phyloP scores from a whole-genome alignment of 1,140 invertebrate genomes.

The Homarus americanus region DNA sequence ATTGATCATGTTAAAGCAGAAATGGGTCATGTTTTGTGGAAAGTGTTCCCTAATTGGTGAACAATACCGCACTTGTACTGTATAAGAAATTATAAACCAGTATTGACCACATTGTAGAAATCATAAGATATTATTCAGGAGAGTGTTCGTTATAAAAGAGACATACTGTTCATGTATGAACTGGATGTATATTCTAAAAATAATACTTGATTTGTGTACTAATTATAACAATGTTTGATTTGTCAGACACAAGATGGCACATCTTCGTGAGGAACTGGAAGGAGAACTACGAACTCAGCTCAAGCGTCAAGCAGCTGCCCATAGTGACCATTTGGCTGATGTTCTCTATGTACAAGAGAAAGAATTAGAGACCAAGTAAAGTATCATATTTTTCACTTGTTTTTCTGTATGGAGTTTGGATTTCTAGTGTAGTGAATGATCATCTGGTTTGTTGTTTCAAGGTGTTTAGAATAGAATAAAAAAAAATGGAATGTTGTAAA shows the following conservation, averaged over 20 bases:
- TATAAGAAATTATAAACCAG: neutral
- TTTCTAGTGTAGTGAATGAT: too few species aligned
- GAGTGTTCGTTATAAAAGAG: neutral
- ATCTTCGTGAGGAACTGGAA: constrained; percentile 84
- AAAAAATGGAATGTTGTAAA: too few species aligned
- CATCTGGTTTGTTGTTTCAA: too few species aligned
- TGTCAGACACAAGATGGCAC: constrained; percentile 80
- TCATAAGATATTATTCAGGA: neutral
- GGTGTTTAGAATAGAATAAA: too few species aligned
- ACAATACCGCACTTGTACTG: too few species aligned
- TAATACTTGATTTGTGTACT: too few species aligned
- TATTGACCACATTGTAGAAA: too few species aligned
- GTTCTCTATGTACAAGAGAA: constrained; percentile 85
- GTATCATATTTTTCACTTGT: neutral
- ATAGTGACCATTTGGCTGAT: constrained; percentile 87
- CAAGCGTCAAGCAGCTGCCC: constrained; percentile 88
- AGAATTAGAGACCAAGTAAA: constrained; percentile 84
- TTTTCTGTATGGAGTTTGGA: too few species aligned
- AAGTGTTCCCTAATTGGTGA: too few species aligned
- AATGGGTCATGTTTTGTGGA: too few species aligned
- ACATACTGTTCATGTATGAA: neutral
- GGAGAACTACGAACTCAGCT: constrained; percentile 87
- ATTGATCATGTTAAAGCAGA: too few species aligned
- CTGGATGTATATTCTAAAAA: too few species aligned
- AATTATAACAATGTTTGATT: neutral